These are phyloP conservation scores for Auanema freiburgensis DNA, from an alignment of 2,888 invertebrate genomes.

Conservation along the genomic window DNA sequence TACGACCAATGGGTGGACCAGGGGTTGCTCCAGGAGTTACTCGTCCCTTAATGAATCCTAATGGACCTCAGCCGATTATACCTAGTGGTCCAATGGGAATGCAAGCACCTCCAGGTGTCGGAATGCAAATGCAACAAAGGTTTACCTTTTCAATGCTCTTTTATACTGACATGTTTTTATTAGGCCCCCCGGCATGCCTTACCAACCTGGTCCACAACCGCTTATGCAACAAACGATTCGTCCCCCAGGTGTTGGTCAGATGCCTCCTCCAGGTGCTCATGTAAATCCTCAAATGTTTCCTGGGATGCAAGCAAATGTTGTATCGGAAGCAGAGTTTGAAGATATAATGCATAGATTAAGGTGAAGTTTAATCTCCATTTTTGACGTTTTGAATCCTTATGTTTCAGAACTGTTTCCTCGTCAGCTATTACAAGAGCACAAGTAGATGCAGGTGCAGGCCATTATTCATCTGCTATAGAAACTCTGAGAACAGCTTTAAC, in stretches of 20 bases:
- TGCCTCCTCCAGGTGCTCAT: conserved; percentile 40
- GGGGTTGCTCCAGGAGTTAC: background rate
- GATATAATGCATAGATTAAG: conserved; percentile 92
- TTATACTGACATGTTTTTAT: background rate
- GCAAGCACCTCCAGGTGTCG: conserved; percentile 1
- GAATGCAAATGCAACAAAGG: conserved; percentile 10
- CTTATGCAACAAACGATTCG: conserved; percentile 21
- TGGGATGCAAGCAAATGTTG: conserved; percentile 27
- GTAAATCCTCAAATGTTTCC: conserved; percentile 45
- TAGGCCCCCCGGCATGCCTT: conserved; percentile 18
- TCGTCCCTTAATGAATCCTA: conserved; percentile 6
- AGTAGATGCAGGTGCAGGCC: conserved; percentile 68
- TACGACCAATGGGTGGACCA: background rate
- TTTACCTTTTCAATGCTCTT: background rate
- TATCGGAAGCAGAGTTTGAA: conserved; percentile 89
- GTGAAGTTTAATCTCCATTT: background rate
- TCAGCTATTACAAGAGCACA: conserved; percentile 96
- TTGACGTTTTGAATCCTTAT: background rate
- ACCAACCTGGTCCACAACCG: conserved; percentile 28
- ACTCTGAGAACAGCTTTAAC: conserved; percentile 97
- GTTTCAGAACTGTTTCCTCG: conserved; percentile 79
- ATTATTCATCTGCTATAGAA: conserved; percentile 96
- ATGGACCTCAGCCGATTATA: background rate
- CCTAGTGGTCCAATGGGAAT: no score
- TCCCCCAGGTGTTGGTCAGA: conserved; percentile 21